Base-by-base conservation (phyloP, 2,888 invertebrate species). In the Neria commutata region DNA sequence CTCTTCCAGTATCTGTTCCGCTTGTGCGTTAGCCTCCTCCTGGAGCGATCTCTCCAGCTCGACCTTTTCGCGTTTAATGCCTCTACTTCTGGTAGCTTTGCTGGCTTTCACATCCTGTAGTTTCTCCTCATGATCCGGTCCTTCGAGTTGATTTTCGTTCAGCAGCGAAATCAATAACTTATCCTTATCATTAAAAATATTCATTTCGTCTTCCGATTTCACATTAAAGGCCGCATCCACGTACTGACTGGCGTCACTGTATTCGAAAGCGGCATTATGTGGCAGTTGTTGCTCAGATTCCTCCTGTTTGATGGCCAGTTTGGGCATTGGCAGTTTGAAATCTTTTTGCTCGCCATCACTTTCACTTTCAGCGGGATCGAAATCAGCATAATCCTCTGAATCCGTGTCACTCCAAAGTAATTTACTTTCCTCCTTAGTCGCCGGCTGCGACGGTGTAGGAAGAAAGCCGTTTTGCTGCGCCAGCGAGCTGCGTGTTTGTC, bases 181-280 rank as follows among this genome's bases (percentile, higher is more conserved):
- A 54, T 77, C 78, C 46, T 78, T 76, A 23, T 78, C 75, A 49
- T 66, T 73, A 25, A 76, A 77, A 8, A 77, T 71, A 47, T 72
- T 75, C 11, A 63, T 45, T 3, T 71, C 71, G 46, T 75, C 72
- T 56, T 74, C 78, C 5, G 56, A 56, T 53, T 79, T 79, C 1
- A 71, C 58, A 16, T 25, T 59, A 10, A 61, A 26, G 2, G 56
- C 62, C 10, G 58, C 49, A 2, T 52, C 49, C 11, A 74, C 70
- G 46, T 61, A 67, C 37, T 68, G 62, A 42, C 64, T 69, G 17
- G 75, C 67, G 34, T 71, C 71, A 10, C 67, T 69, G 19, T 73
- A 78, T 52, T 73, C 74, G 34, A 75, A 72, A 19, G 61, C 61
- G n/a, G n/a, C n/a, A n/a, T n/a, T n/a, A n/a, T n/a, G n/a, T n/a